Base-by-base conservation (phyloP, 2,797 vertebrate species). In the Sebastes steindachneri region DNA sequence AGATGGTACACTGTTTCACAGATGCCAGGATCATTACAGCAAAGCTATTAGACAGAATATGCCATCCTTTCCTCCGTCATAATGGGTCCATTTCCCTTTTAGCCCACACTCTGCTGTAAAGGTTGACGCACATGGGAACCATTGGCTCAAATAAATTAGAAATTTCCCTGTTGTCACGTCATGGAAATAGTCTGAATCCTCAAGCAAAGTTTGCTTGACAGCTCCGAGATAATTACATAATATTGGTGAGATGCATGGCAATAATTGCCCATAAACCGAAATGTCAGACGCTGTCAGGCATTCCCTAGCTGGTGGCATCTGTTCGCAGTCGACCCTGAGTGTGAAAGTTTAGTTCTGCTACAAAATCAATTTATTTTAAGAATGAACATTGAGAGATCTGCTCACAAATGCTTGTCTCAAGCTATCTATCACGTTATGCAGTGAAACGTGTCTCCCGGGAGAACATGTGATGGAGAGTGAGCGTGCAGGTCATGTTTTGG, bases 401-500 rank as follows among this genome's bases (percentile, higher is more conserved):
- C 76, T 75, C 59, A n/a, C 26, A 80, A 73, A 67, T 17, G 60
- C 75, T 64, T 74, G 73, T 84, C 79, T 73, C 48, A 45, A 71
- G 51, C 57, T 4, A 73, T 86, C 58, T 15, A 14, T 85, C 85
- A 82, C 23, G 9, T 73, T 75, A 37, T 26, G 65, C 67, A 53
- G 82, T 35, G 60, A 83, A 87, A 72, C 69, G 63, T 89, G 83
- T 78, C 72, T 82, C 68, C 53, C 51, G 57, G 65, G 59, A 68
- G 75, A 86, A 69, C 86, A 82, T 83, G 83, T 87, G 86, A 85
- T 80, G 48, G 74, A 83, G 62, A 28, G 33, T 31, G 85, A 85
- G 79, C 3, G 67, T 55, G 58, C 68, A 62, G 88, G 82, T 88
- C 84, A 78, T 86, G 86, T 85, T 93, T 87, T 87, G 77, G 76